Evolutionary conservation across 2,888 invertebrate species (phyloP), one percentile per base, ranked within the genome.

Genomic region (Leptinotarsa peninsularis): DNA sequence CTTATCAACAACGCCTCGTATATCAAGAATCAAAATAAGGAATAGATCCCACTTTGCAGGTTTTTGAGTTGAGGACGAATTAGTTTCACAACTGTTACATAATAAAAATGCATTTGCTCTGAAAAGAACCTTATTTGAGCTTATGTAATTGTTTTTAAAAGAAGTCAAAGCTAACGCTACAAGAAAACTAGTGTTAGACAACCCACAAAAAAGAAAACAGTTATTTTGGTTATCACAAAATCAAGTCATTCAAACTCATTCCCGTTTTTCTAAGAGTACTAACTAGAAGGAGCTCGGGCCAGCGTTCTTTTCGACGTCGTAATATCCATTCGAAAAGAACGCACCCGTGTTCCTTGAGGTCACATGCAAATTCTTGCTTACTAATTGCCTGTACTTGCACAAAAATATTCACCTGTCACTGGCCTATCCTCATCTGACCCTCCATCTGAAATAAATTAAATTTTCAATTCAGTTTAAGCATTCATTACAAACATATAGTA

Each of bases 381-480:
- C 69, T 56, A 56, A 58, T 56, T 52, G 17, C 63, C 15, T 17
- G 63, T 63, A 27, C 27, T 27, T 58, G 54, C 18, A 70, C 69
- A 79, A 71, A 67, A 74, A 78, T 79, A 80, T 77, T 81, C 79
- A 82, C 83, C 83, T 82, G 82, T 76, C 80, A 81, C 79, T 63
- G 81, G 80, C 79, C 76, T 83, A 76, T 81, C 82, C 76, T 82
- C 83, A 77, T 83, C 83, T 72, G 83, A 82, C 69, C 81, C 83
- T 79, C 82, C 83, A 83, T 83, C 83, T 83, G 82, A 78, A 82
- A 82, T 76, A 81, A 79, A 81, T 74, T 70, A 77, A 79, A 76
- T 75, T 76, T 76, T 71, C 73, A 77, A 72, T 67, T 69, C 73
- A 58, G 72, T 67, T 50, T 71, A 33, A 23, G 67, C 67, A 68